phyloP scores from a whole-genome alignment of 1,140 invertebrate genomes.

The Dufourea novaeangliae region DNA sequence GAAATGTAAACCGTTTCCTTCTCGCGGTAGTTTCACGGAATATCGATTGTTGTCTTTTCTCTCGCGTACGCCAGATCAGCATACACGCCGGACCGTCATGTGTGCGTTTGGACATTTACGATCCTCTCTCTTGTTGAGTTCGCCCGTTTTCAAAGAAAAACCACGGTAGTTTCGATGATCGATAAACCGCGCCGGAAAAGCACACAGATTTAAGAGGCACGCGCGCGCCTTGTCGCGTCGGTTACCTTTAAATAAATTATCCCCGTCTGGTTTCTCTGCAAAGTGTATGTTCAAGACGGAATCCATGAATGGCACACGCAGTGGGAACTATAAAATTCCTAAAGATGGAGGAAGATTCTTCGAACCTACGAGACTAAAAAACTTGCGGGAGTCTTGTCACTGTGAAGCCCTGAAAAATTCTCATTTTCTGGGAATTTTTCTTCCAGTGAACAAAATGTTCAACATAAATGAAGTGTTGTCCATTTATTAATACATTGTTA shows the following conservation, averaged over 20 bases:
- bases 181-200: no score
- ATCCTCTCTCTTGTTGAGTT: not conserved
- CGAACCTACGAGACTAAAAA: no score
- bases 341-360: no score
- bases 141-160: no score
- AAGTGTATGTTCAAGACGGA: not conserved
- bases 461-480: no score
- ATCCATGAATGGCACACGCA: not conserved
- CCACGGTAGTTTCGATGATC: no score
- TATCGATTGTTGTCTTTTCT: constrained; percentile 35
- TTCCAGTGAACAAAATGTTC: no score
- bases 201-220: not conserved
- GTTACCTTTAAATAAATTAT: not conserved
- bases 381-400: no score
- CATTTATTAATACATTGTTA: no score
- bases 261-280: not conserved
- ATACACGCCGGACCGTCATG: not conserved
- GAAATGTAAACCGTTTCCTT: constrained; percentile 2
- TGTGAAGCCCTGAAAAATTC: no score
- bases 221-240: not conserved
- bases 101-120: not conserved
- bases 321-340: no score
- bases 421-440: no score
- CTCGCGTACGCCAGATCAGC: not conserved
- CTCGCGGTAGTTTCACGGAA: not conserved